Base-by-base conservation (phyloP, 2,113 vertebrate species). In the Mohoua ochrocephala region DNA sequence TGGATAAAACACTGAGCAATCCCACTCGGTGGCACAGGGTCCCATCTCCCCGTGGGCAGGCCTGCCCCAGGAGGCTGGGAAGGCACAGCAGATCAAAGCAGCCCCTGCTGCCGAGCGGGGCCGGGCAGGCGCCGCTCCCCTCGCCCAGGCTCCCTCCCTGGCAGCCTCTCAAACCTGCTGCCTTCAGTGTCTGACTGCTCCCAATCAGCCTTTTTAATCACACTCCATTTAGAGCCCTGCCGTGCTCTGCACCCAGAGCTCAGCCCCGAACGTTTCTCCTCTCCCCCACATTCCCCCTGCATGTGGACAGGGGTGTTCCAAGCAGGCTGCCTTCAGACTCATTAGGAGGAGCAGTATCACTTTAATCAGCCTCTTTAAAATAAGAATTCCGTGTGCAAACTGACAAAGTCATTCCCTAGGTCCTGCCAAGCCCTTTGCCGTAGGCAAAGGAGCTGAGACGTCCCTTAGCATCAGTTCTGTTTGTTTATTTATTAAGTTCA, bases 401-500 rank as follows among this genome's bases (percentile, higher is more conserved):
- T 85, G 91, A 93, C 96, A 93, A 95, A 97, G 94, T 41, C 84
- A 41, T 93, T 77, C 94, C 89, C 91, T 19, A 3, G 79, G 94
- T 83, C 86, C 94, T 84, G 89, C 96, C 97, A 97, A 97, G 89
- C 95, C 95, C 91, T 95, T 45, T 23, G 95, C 97, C 49, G 3
- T 0, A 60, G 96, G 95, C 95, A 69, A 59, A 96, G 92, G 88
- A 79, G 95, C 59, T 73, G 91, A 96, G 93, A 95, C 71, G 63
- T 95, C 97, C 97, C 91, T 96, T 16, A 91, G 89, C 93, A 91
- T 94, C 92, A 91, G 23, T 83, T 92, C 33, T 96, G 95, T 96
- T 97, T 95, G 95, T 96, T 96, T 94, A 91, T 97, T 95, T 95
- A 81, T 88, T 76, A 97, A 93, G 95, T 95, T 97, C 88, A 90